Percentiles rank a stretch among this genome's conserved stretches.
phyloP scores from a whole-genome alignment of 2,113 vertebrate genomes.

The Sporophila hypoxantha region DNA sequence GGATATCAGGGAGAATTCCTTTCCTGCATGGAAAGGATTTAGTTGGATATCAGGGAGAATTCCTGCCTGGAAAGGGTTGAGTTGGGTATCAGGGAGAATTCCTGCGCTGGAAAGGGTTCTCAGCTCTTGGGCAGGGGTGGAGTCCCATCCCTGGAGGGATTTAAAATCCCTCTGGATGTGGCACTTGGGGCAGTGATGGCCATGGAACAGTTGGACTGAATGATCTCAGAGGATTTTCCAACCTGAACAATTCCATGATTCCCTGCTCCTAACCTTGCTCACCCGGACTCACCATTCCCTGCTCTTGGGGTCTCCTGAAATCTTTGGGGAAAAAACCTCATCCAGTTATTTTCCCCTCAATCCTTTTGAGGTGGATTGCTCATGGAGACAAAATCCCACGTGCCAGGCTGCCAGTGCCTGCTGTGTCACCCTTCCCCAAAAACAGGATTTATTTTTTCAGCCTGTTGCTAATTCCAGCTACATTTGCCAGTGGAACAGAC shows the following conservation, averaged over 20 bases:
- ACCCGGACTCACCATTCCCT: neutral
- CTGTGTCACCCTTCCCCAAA: rapidly evolving
- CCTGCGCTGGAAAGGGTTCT: neutral
- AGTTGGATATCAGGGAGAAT: no score
- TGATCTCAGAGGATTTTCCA: neutral
- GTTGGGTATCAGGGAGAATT: no score
- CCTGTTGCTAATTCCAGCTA: neutral
- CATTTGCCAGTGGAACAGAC: neutral
- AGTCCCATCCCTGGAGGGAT: neutral
- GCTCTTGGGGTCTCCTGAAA: neutral
- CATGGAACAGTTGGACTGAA: rapidly evolving
- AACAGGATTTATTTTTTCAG: neutral
- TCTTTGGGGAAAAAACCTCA: neutral
- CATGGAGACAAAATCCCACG: neutral
- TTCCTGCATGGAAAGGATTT: no score
- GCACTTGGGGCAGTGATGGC: neutral
- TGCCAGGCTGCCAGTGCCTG: neutral
- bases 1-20: no score
- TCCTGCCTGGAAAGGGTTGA: no score
- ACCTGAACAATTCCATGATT: neutral
- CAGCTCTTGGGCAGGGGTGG: neutral
- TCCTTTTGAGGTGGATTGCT: neutral
- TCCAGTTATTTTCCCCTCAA: neutral
- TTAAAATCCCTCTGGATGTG: neutral
- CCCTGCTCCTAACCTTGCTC: neutral